Conservation (phyloP, 2,888 invertebrate genomes). For the Pasiphila rectangulata region DNA sequence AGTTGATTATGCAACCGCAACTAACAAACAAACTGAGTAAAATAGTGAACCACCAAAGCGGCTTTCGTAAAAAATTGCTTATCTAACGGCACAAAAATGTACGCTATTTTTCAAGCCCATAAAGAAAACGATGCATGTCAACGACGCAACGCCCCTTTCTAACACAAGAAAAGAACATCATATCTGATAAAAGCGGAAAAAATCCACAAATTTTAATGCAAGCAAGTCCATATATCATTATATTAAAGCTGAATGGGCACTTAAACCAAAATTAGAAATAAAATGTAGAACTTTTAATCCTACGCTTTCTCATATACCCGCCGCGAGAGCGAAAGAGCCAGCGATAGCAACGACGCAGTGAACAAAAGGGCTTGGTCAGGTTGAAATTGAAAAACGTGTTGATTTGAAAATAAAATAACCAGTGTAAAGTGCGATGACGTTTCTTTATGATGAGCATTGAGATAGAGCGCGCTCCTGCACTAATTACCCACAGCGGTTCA, state of each 20-base stretch:
- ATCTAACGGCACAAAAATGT: constrained; percentile 31
- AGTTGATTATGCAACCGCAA: constrained; percentile 14
- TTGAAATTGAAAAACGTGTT: constrained; percentile 43
- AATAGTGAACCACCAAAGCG: constrained; percentile 15
- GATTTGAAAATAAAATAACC: constrained; percentile 33
- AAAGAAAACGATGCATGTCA: constrained; percentile 34
- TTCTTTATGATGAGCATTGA: constrained; percentile 25
- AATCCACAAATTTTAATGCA: neutral
- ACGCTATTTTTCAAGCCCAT: constrained; percentile 32
- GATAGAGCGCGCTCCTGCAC: constrained; percentile 22
- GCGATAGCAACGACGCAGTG: constrained; percentile 39
- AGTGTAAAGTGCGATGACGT: constrained; percentile 26
- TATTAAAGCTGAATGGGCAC: constrained; percentile 14
- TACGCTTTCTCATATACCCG: constrained; percentile 32
- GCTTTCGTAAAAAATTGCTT: constrained; percentile 26
- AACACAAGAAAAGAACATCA: constrained; percentile 27
- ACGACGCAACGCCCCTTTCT: constrained; percentile 31
- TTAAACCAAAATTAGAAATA: constrained; percentile 22
- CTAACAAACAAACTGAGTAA: constrained; percentile 16
- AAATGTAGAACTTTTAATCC: constrained; percentile 29
- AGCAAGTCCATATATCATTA: neutral
- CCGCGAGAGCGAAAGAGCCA: constrained; percentile 33
- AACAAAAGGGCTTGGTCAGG: constrained; percentile 50
- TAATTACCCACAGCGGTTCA: constrained; percentile 26
- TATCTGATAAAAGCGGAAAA: neutral